phyloP scores from a whole-genome alignment of 2,888 invertebrate species.

The Lamellibrachia satsuma region DNA sequence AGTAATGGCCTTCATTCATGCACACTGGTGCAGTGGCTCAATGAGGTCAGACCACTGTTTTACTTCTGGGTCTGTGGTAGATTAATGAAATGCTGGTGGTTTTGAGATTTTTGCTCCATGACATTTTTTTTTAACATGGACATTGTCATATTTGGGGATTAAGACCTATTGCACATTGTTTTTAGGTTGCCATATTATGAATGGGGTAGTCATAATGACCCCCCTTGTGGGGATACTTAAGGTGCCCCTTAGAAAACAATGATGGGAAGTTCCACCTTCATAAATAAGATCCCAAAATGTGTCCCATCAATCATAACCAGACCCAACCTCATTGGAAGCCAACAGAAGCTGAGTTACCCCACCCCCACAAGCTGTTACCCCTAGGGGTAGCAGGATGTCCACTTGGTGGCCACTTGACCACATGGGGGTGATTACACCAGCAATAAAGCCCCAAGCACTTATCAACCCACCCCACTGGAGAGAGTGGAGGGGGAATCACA shows the following conservation, averaged over 20 bases:
- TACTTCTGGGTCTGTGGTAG: too few species aligned
- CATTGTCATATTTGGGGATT: too few species aligned
- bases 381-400: not conserved
- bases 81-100: too few species aligned
- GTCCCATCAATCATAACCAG: slow-evolving; percentile 8
- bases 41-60: too few species aligned
- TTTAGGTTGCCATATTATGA: not conserved
- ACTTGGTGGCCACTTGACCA: slow-evolving; percentile 13
- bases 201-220: not conserved
- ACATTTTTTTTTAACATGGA: too few species aligned
- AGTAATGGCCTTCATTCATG: too few species aligned
- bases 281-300: not conserved
- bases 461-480: not conserved
- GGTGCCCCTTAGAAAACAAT: not conserved
- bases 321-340: not conserved
- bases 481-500: not conserved
- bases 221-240: not conserved
- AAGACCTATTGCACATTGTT: not conserved
- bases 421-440: not conserved
- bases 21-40: too few species aligned
- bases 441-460: not conserved
- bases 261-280: not conserved
- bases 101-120: too few species aligned
- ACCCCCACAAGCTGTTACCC: slow-evolving; percentile 17
- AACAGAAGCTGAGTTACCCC: not conserved